These are phyloP conservation scores for Sterrhoptilus dennistouni DNA, from an alignment of 2,113 vertebrate genomes.

Conservation along the genomic window DNA sequence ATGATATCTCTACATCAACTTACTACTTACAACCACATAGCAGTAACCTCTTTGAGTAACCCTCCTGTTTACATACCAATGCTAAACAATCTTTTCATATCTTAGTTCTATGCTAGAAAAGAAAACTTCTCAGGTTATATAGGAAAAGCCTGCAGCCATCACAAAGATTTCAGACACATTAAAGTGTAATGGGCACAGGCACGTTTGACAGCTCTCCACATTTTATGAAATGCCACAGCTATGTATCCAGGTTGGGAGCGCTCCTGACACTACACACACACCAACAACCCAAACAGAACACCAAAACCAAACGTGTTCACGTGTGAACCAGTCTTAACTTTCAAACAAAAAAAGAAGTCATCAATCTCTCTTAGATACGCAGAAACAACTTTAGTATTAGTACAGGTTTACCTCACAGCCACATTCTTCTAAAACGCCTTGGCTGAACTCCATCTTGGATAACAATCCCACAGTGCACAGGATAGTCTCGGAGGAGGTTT, in stretches of 20 bases:
- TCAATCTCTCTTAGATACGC: fast-evolving
- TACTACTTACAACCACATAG: not conserved
- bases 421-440: not conserved
- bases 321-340: not conserved
- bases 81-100: not conserved
- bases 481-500: not conserved
- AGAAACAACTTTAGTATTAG: not conserved
- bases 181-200: not conserved
- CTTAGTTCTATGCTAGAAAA: not conserved
- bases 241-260: not conserved
- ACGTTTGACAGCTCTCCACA: fast-evolving
- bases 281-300: not conserved
- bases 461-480: not conserved
- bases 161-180: not conserved
- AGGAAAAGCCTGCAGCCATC: not conserved
- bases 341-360: not conserved
- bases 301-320: fast-evolving
- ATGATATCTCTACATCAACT: not conserved
- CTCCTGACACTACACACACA: not conserved
- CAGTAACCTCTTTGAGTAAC: not conserved
- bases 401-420: not conserved
- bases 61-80: not conserved
- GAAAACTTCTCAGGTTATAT: not conserved
- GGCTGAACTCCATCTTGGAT: not conserved
- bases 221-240: not conserved